phyloP scores from a whole-genome alignment of 2,113 vertebrate genomes.

The Grus americana region DNA sequence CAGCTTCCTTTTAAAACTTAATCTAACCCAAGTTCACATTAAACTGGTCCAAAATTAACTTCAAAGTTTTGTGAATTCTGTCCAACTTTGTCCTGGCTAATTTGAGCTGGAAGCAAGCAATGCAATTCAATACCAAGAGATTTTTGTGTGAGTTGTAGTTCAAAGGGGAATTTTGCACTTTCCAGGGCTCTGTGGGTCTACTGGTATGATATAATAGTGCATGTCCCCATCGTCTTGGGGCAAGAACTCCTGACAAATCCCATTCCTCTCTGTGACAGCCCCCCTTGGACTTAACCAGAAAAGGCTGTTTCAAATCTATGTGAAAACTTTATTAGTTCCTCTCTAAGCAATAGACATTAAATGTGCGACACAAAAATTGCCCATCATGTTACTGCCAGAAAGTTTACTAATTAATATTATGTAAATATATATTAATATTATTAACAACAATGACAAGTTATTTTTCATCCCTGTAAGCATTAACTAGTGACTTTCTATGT shows the following conservation, averaged over 20 bases:
- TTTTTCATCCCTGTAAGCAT: not conserved
- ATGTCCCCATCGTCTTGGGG: fast-evolving
- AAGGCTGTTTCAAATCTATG: not conserved
- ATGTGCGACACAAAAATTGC: not conserved
- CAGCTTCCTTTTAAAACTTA: not conserved
- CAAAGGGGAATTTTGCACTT: not conserved
- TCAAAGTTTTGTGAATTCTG: not conserved
- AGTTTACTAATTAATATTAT: not conserved
- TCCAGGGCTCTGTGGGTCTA: not conserved
- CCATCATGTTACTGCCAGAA: not conserved
- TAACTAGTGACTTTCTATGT: not conserved
- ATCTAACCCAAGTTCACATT: not conserved
- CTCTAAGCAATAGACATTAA: not conserved
- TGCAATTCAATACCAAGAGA: not conserved
- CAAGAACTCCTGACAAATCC: not conserved
- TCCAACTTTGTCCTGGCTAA: not conserved
- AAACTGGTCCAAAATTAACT: not conserved
- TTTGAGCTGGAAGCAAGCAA: not conserved
- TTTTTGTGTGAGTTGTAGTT: not conserved
- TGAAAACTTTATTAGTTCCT: not conserved
- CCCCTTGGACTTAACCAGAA: not conserved
- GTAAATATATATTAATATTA: not conserved
- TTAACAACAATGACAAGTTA: not conserved
- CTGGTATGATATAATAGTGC: not conserved
- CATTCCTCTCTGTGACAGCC: not conserved